Percentiles rank a stretch among this genome's conserved stretches.
These are phyloP conservation scores for Enteromius afrohamiltoni DNA, from an alignment of 2,797 vertebrate genomes.

Conservation along the genomic window DNA sequence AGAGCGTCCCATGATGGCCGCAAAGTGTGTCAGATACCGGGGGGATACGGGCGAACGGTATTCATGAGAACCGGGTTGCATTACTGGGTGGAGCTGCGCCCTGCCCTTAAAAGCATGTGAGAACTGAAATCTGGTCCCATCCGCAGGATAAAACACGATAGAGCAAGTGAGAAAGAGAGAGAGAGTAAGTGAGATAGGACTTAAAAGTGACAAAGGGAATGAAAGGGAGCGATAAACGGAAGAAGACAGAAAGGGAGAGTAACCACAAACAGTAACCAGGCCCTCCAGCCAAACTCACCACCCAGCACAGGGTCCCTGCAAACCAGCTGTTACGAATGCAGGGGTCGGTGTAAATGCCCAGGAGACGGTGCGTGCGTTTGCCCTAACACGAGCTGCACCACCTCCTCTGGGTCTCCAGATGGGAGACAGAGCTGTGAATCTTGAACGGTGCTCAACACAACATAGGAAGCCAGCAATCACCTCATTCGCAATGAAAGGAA, in stretches of 20 bases:
- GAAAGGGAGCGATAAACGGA: conserved; percentile 16
- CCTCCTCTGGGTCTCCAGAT: conserved; percentile 57
- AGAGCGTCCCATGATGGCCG: conserved; percentile 61
- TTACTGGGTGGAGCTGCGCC: conserved; percentile 69
- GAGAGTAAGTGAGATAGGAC: conserved; percentile 29
- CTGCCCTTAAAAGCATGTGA: conserved; percentile 75
- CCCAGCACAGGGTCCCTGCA: conserved; percentile 54
- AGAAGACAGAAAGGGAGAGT: conserved; percentile 37
- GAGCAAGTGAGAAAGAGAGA: conserved; percentile 6
- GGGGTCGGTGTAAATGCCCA: conserved; percentile 40
- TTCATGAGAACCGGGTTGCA: conserved; percentile 65
- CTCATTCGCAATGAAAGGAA: not conserved
- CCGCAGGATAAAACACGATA: conserved; percentile 63
- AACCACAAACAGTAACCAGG: conserved; percentile 15
- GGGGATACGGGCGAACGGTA: conserved; percentile 63
- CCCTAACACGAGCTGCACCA: conserved; percentile 27
- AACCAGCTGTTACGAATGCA: conserved; percentile 72
- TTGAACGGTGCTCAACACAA: conserved; percentile 11
- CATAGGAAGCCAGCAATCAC: not conserved
- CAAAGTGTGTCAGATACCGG: conserved; percentile 69
- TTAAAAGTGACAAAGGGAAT: conserved; percentile 22
- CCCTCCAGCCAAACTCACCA: conserved; percentile 38
- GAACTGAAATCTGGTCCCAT: conserved; percentile 76
- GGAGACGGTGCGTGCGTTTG: conserved; percentile 18
- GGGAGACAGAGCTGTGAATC: conserved; percentile 56